Evolutionary conservation across 2,113 vertebrate species (phyloP), one percentile per base, ranked within the genome.

Genomic region (Brachyhypopomus occidentalis): DNA sequence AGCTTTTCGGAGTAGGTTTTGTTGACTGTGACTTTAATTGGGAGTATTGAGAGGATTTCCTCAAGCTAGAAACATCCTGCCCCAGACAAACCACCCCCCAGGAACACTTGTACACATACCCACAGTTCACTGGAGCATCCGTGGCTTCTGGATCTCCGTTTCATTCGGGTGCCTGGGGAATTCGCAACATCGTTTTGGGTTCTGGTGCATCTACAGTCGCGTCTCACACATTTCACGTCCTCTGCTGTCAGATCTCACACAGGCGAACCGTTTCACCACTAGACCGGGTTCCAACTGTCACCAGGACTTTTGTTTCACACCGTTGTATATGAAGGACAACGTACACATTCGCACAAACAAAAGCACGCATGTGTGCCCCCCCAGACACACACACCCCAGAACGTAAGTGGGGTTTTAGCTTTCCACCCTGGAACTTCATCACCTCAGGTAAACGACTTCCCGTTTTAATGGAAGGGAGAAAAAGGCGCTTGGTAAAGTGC

Each of bases 391-490:
- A 30, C 22, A 2, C n/a, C 11, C 3, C 38, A 67, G 38, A 69
- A 20, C 72, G 60, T 20, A 11, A 64, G 48, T 48, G 69, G 62
- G 71, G 19, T 60, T 58, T 72, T 59, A 34, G 27, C 27, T 38
- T 66, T 27, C 41, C 5, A 76, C 22, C 56, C 27, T 79, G 64
- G 25, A 67, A 75, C 90, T 90, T 90, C 91, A 90, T 91, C 90
- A 90, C 91, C 90, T 90, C 90, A 79, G 82, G 90, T 94, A 92
- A 94, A 92, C 93, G 90, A 93, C 84, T 76, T 88, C 74, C 83
- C 77, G 91, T 91, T 94, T 95, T 96, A 95, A 96, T 96, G 95
- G 94, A 95, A 93, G 93, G 90, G 92, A 94, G 90, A 93, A 94
- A 92, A 92, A 92, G 91, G 92, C 91, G 91, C 88, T 91, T 94